These are phyloP conservation scores for Aphelenchoides bicaudatus DNA, from an alignment of 2,888 invertebrate genomes.

Conservation along the genomic window DNA sequence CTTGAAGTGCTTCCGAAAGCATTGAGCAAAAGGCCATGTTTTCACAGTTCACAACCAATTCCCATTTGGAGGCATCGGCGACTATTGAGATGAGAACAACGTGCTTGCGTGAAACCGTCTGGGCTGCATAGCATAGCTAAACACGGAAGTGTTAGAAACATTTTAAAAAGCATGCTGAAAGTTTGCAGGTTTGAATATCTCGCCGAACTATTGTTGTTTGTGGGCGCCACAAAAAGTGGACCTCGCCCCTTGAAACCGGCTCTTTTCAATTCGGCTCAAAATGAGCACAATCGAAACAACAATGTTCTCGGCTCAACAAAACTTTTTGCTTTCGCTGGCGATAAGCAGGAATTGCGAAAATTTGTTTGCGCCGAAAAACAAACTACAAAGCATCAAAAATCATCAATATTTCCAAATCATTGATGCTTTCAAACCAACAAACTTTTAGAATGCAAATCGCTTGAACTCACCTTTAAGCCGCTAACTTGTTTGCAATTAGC, in stretches of 20 bases:
- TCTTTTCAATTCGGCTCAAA: not conserved
- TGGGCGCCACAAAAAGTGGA: not conserved
- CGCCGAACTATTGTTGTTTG: not conserved
- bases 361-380: too few species aligned
- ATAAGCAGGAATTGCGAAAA: too few species aligned
- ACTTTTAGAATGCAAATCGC: not conserved
- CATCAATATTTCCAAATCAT: too few species aligned
- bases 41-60: constrained; percentile 32
- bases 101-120: constrained; percentile 37
- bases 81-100: constrained; percentile 30
- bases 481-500: constrained; percentile 39
- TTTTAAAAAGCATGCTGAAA: not conserved
- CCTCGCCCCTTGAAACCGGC: not conserved
- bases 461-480: constrained; percentile 30
- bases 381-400: too few species aligned
- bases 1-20: constrained; percentile 20
- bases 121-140: constrained; percentile 41
- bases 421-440: too few species aligned
- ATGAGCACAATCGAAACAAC: constrained; percentile 11
- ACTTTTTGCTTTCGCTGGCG: too few species aligned
- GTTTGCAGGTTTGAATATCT: not conserved
- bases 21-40: constrained; percentile 32
- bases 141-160: constrained; percentile 23
- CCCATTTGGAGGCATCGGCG: constrained; percentile 2
- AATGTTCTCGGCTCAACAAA: too few species aligned